These are phyloP conservation scores for Eupithecia abbreviata DNA, from an alignment of 2,888 invertebrate species.

Conservation along the genomic window DNA sequence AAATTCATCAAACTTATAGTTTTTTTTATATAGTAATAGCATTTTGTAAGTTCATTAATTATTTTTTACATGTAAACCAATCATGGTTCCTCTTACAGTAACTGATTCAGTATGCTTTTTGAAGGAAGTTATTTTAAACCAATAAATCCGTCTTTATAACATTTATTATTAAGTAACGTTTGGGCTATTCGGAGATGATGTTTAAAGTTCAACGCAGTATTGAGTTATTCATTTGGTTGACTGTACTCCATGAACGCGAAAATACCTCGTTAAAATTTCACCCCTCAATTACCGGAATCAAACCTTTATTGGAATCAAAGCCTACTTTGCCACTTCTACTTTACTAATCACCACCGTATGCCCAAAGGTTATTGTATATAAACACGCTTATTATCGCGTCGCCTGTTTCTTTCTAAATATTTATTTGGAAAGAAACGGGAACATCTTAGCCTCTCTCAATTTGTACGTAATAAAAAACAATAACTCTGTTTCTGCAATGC, in stretches of 20 bases:
- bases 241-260: not conserved
- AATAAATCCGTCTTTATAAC: not conserved
- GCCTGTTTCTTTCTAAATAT: too few relatives aligned
- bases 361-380: not conserved
- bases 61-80: not conserved
- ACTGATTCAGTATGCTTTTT: not conserved
- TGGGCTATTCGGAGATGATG: not conserved
- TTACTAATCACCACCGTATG: not conserved
- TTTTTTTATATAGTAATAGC: too few relatives aligned
- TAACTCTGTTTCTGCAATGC: too few relatives aligned
- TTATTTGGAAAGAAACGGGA: too few relatives aligned
- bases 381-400: not conserved
- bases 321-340: not conserved
- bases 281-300: constrained; percentile 16
- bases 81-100: not conserved
- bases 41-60: too few relatives aligned
- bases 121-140: too few relatives aligned
- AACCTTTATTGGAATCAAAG: constrained; percentile 5
- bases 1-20: too few relatives aligned
- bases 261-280: constrained; percentile 24
- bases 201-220: not conserved
- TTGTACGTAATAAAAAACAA: too few relatives aligned
- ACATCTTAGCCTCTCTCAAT: too few relatives aligned
- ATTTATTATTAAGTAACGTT: not conserved
- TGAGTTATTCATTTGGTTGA: not conserved